A percentile compares a stretch with the other conserved stretches of the same genome.
These are phyloP conservation scores for Stomatorhinus walkeri DNA, from an alignment of 2,797 vertebrate species.

Conservation along the genomic window DNA sequence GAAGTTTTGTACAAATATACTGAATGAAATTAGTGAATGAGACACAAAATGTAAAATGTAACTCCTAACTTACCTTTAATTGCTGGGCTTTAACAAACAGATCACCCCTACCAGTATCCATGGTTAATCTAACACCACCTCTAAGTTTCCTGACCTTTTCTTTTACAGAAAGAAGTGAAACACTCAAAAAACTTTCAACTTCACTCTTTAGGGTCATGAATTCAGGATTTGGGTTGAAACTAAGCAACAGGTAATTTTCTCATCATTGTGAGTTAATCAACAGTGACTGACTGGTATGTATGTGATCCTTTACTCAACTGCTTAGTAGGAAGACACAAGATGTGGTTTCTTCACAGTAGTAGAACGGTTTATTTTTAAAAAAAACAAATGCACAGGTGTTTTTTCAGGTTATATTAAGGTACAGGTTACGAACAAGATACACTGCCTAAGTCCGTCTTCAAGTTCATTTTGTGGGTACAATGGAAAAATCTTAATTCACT, in stretches of 20 bases:
- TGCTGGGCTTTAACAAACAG: conserved; percentile 14
- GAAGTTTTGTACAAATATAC: neutral
- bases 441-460: neutral
- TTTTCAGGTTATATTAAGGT: neutral
- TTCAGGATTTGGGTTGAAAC: neutral
- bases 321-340: neutral
- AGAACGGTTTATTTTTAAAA: neutral
- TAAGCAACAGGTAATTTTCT: neutral
- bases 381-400: neutral
- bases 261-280: neutral
- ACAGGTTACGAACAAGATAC: neutral
- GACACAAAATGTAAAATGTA: neutral
- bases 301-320: neutral
- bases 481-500: neutral
- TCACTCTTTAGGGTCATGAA: neutral
- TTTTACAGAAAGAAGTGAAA: conserved; percentile 15
- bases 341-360: neutral
- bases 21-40: neutral
- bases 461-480: neutral
- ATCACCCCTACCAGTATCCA: conserved; percentile 16
- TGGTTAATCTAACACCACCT: neutral
- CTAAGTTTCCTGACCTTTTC: neutral
- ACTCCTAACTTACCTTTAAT: conserved; percentile 15
- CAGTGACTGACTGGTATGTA: neutral
- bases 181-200: neutral